Conservation (phyloP, 2,113 vertebrate species). For the Carassius gibelio region DNA sequence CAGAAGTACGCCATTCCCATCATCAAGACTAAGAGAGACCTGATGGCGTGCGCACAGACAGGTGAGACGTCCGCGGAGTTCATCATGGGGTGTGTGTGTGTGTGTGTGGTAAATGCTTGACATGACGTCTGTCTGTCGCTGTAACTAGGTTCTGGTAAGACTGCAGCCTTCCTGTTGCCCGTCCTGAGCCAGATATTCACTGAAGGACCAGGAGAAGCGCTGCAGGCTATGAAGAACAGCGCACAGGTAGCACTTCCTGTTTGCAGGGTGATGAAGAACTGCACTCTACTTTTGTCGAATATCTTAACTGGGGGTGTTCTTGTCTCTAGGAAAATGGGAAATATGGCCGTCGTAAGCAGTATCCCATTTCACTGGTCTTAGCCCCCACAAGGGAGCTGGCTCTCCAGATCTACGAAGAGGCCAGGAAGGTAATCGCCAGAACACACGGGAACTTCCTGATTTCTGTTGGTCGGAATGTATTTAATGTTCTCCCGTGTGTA, state of each 20-base stretch:
- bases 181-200: slow-evolving; percentile 95
- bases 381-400: slow-evolving; percentile 97
- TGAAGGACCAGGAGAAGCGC: slow-evolving; percentile 92
- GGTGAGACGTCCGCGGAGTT: slow-evolving; percentile 68
- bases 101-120: not conserved
- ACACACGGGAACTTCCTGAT: no score
- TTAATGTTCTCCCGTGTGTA: slow-evolving; percentile 47
- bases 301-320: not conserved
- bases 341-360: slow-evolving; percentile 95
- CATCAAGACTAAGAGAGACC: slow-evolving; percentile 93
- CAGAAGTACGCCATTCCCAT: slow-evolving; percentile 98
- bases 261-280: no score
- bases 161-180: slow-evolving; percentile 93
- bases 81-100: no score
- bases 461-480: not conserved
- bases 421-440: slow-evolving; percentile 84
- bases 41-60: slow-evolving; percentile 98
- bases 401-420: slow-evolving; percentile 95
- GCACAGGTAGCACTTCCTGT: slow-evolving; percentile 63
- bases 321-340: slow-evolving; percentile 86
- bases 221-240: slow-evolving; percentile 84
- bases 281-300: fast-evolving
- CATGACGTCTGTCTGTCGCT: no score
- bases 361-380: slow-evolving; percentile 90
- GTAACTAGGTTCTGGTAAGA: slow-evolving; percentile 87